Base-by-base conservation (phyloP, 2,888 invertebrate genomes). In the Eilema depressum region DNA sequence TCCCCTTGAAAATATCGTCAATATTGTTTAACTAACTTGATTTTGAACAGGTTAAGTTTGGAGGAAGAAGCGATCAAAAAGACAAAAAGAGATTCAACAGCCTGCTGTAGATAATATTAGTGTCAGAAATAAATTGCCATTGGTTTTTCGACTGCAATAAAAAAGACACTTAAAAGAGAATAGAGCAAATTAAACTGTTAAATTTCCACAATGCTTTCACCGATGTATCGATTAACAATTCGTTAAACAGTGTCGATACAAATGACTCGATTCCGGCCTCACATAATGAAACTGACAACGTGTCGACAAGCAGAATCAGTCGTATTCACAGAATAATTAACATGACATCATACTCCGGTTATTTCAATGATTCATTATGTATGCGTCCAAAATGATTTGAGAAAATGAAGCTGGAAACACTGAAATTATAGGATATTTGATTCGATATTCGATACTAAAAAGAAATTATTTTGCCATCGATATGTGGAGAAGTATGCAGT, bases 301-400 rank as follows among this genome's bases (percentile, higher is more conserved):
- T 72, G 78, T 79, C 75, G 77, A 73, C 75, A 69, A 59, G 53
- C 63, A 28, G 59, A 47, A 33, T 61, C 70, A 61, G 60, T 70
- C 71, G 64, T 80, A 78, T 75, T 74, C 72, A 74, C 79, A 72
- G 80, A 80, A 78, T 81, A 77, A 82, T 82, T 82, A 68, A 82
- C 71, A 47, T 66, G 71, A 75, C 70, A 68, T 75, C 75, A 78
- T 72, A 73, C 47, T 47, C 28, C 11, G 28, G 57, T 65, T 65
- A 59, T 61, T 69, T 70, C 53, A 69, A 70, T 63, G 11, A 69
- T 75, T 70, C 41, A 67, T n/a, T 68, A 66, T 65, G 23, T 33
- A 47, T 14, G 33, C 41, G 28, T 37, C 53, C 47, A 2, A 65
- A 33, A 60, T 53, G 11, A 57, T 57, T 37, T 33, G 66, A 25